Evolutionary conservation across 2,888 invertebrate genomes (phyloP).

Genomic region (Drosophila suboccidentalis): DNA sequence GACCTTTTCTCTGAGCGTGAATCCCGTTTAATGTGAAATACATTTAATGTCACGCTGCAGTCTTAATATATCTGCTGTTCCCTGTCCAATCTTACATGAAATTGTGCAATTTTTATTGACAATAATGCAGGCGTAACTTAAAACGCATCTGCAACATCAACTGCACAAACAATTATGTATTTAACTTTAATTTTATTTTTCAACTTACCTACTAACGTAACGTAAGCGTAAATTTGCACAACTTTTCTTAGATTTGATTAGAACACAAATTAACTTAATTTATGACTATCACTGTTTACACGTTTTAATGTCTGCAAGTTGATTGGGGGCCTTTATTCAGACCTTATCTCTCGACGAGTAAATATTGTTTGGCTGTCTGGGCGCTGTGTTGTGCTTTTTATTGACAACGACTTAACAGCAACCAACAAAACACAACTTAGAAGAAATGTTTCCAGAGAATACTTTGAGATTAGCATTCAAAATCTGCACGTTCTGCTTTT

Average conservation of each 20-base stretch:
- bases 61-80: no score
- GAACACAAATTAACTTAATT: conserved; percentile 13
- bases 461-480: conserved; percentile 2
- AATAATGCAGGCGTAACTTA: background rate
- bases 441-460: conserved; percentile 2
- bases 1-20: conserved; percentile 7
- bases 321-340: conserved; percentile 10
- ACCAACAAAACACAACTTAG: conserved; percentile 4
- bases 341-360: conserved; percentile 50
- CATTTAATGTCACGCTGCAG: conserved; percentile 1
- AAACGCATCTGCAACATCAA: background rate
- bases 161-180: background rate
- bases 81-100: no score
- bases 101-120: background rate
- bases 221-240: background rate
- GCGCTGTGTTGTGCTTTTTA: conserved; percentile 51
- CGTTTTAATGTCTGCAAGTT: conserved; percentile 18
- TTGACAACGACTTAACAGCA: conserved; percentile 21
- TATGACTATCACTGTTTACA: conserved; percentile 22
- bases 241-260: conserved; percentile 18
- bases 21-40: conserved; percentile 21
- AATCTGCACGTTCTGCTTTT: background rate
- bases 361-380: conserved; percentile 52
- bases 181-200: background rate
- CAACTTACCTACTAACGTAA: conserved; percentile 18